Percentiles rank a stretch among this genome's conserved stretches.
Evolutionary conservation across 1,140 invertebrate species (phyloP).

Genomic region (Ridgeia piscesae): DNA sequence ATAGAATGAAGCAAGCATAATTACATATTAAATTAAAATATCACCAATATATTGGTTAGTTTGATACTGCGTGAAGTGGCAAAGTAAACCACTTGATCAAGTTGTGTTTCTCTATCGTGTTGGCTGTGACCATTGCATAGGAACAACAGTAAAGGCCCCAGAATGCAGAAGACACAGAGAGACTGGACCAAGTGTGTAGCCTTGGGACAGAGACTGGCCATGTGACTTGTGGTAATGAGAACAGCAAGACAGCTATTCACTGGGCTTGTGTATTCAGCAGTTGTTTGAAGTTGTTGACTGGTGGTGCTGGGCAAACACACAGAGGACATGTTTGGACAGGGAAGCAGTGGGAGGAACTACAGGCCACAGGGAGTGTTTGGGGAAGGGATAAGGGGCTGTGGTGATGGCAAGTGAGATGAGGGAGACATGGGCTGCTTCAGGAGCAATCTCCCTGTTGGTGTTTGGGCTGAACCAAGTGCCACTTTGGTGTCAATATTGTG

Average conservation of each 20-base stretch:
- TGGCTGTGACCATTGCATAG: neutral
- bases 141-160: neutral
- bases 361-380: neutral
- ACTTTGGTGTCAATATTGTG: neutral
- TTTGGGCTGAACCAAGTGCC: constrained; percentile 3
- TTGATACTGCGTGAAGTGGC: neutral
- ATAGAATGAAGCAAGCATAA: too few relatives aligned
- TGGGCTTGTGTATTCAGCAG: neutral
- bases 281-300: neutral
- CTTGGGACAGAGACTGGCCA: neutral
- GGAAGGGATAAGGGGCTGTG: neutral
- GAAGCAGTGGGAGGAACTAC: neutral
- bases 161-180: neutral
- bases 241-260: neutral
- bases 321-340: neutral
- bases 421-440: constrained; percentile 1
- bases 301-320: neutral
- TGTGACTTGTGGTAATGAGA: neutral
- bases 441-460: neutral
- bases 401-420: neutral
- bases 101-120: neutral
- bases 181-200: neutral
- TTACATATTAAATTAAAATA: too few relatives aligned
- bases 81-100: neutral
- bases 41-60: neutral